phyloP scores from a whole-genome alignment of 1,140 invertebrate genomes.

The Idris sp. region DNA sequence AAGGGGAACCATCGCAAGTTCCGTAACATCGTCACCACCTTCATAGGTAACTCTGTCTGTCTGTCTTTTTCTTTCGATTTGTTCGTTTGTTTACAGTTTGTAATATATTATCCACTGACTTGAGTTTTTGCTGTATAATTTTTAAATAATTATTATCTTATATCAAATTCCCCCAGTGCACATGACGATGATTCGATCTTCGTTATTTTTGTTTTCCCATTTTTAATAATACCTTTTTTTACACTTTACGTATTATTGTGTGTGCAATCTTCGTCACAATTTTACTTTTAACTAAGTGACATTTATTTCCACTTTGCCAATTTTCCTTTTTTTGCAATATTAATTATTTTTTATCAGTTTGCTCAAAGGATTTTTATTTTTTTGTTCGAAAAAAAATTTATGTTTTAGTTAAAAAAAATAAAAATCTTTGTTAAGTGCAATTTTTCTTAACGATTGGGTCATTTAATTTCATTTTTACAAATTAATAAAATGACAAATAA shows the following conservation, averaged over 20 bases:
- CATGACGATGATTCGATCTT: conserved; percentile 23
- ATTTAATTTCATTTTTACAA: too few relatives aligned
- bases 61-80: conserved; percentile 57
- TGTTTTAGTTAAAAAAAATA: too few relatives aligned
- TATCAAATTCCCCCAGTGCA: conserved; percentile 12
- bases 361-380: too few relatives aligned
- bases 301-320: too few relatives aligned
- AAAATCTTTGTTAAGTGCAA: too few relatives aligned
- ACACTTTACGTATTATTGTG: neutral
- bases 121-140: conserved; percentile 16
- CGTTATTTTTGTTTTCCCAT: conserved; percentile 24
- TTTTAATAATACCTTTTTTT: neutral
- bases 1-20: conserved; percentile 98
- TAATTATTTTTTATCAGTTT: too few relatives aligned
- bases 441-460: too few relatives aligned
- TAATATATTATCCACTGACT: conserved; percentile 28
- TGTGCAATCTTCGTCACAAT: neutral
- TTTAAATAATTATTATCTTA: too few relatives aligned
- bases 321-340: too few relatives aligned
- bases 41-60: conserved; percentile 90
- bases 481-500: too few relatives aligned
- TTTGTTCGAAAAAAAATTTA: too few relatives aligned
- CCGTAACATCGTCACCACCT: conserved; percentile 97
- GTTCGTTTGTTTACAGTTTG: conserved; percentile 63
- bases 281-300: too few relatives aligned